Conservation (phyloP, 2,797 vertebrate genomes). For the Catamblyrhynchus diadema region DNA sequence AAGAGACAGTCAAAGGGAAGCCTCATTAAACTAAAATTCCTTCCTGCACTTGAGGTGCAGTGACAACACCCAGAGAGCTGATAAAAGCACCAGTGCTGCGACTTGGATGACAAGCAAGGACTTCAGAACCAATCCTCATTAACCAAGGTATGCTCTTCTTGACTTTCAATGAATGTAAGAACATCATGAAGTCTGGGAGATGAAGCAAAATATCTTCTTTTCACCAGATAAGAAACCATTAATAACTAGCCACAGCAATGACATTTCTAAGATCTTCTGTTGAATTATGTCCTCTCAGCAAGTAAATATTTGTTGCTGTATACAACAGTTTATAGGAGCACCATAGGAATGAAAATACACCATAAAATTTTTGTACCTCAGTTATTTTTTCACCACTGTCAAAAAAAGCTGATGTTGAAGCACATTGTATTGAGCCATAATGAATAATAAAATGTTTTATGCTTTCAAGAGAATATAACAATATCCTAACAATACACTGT, state of each 20-base stretch:
- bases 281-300: background rate
- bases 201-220: background rate
- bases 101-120: background rate
- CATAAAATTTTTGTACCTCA: background rate
- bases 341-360: background rate
- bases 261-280: background rate
- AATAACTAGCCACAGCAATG: background rate
- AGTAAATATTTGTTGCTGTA: background rate
- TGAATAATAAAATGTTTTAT: background rate
- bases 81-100: background rate
- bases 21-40: slow-evolving; percentile 19
- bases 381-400: background rate
- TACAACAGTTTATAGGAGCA: background rate
- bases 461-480: background rate
- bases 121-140: background rate
- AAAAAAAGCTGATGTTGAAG: background rate
- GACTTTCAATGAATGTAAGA: background rate
- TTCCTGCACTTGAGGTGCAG: background rate
- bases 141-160: background rate
- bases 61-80: background rate
- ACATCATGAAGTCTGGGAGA: background rate
- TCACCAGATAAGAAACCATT: background rate
- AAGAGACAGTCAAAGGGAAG: slow-evolving; percentile 6
- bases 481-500: background rate
- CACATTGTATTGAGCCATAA: background rate